phyloP scores from a whole-genome alignment of 1,140 invertebrate genomes.

The Drosophila leontia region DNA sequence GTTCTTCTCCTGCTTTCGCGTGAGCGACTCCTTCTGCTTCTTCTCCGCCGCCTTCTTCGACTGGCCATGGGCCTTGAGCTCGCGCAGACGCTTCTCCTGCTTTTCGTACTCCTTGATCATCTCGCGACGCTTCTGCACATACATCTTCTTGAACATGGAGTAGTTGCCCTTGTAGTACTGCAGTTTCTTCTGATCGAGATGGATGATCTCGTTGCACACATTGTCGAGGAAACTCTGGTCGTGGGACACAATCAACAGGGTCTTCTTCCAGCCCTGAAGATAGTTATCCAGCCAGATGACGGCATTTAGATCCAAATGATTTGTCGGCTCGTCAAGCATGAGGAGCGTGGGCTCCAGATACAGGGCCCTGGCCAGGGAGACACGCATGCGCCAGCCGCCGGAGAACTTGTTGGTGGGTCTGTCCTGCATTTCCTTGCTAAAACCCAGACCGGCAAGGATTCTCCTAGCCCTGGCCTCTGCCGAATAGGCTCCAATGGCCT shows the following conservation, averaged over 20 bases:
- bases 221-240: slow-evolving; percentile 99
- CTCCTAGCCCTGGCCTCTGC: slow-evolving; percentile 97
- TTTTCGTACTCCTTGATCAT: slow-evolving; percentile 99
- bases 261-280: slow-evolving; percentile 99
- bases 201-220: slow-evolving; percentile 99
- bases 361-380: slow-evolving; percentile 95
- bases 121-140: slow-evolving; percentile 97
- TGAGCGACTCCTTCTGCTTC: slow-evolving; percentile 96
- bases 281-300: slow-evolving; percentile 99
- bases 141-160: slow-evolving; percentile 99
- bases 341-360: slow-evolving; percentile 97
- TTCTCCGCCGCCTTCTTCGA: slow-evolving; percentile 98
- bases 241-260: slow-evolving; percentile 98
- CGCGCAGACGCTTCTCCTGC: slow-evolving; percentile 97
- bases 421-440: slow-evolving; percentile 97
- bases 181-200: slow-evolving; percentile 97
- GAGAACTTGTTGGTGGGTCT: slow-evolving; percentile 98
- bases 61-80: slow-evolving; percentile 97
- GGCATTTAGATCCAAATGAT: slow-evolving; percentile 97
- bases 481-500: slow-evolving; percentile 98
- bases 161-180: slow-evolving; percentile 99
- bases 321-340: slow-evolving; percentile 98
- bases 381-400: slow-evolving; percentile 99
- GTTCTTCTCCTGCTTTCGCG: slow-evolving; percentile 97
- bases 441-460: slow-evolving; percentile 98